These are phyloP conservation scores for Nasonia vitripennis DNA, from an alignment of 1,140 invertebrate genomes.

Conservation along the genomic window DNA sequence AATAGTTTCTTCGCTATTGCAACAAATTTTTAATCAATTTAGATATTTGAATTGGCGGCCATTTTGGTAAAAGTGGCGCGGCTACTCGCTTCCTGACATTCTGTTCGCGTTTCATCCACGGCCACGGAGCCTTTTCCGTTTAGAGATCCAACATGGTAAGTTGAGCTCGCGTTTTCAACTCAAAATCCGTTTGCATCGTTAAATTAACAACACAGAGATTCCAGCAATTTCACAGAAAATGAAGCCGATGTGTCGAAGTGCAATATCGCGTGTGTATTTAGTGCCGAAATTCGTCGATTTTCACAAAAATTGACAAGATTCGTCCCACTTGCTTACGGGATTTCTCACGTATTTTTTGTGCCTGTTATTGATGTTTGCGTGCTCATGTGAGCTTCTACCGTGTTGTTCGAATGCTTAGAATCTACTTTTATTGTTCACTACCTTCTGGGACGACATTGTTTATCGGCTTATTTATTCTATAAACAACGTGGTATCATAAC, in stretches of 20 bases:
- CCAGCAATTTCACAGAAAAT: slow-evolving; percentile 33
- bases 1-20: neutral
- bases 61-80: slow-evolving; percentile 50
- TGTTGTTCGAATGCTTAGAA: neutral
- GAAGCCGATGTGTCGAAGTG: slow-evolving; percentile 46
- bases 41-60: slow-evolving; percentile 5
- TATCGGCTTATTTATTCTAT: slow-evolving; percentile 27
- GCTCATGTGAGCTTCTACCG: neutral
- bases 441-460: neutral
- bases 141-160: slow-evolving; percentile 67
- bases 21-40: neutral
- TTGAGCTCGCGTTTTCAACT: slow-evolving; percentile 42
- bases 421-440: slow-evolving; percentile 2
- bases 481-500: slow-evolving; percentile 50
- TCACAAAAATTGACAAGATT: neutral
- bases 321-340: neutral
- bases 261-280: slow-evolving; percentile 51
- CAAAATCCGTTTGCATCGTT: slow-evolving; percentile 63
- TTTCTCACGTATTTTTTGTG: slow-evolving; percentile 8
- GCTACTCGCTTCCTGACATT: slow-evolving; percentile 22
- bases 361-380: slow-evolving; percentile 11
- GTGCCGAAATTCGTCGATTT: neutral
- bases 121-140: slow-evolving; percentile 59
- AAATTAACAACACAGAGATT: neutral
- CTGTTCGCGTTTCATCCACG: slow-evolving; percentile 15